These are phyloP conservation scores for Abrostola triplasia DNA, from an alignment of 2,888 invertebrate genomes.

Conservation along the genomic window DNA sequence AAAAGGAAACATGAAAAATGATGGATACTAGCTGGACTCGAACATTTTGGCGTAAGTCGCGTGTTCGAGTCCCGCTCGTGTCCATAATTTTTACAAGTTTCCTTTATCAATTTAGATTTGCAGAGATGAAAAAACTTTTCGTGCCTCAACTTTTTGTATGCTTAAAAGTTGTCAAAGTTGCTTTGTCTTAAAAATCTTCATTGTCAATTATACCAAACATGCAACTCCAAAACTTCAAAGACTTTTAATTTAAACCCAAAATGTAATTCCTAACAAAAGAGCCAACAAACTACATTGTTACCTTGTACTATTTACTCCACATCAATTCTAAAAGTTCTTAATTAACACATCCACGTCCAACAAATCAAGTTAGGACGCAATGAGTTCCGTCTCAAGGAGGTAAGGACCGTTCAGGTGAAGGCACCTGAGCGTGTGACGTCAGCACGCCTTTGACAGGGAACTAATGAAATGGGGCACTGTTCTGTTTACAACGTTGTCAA, in stretches of 20 bases:
- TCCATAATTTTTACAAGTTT: too few relatives aligned
- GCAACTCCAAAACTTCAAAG: too few relatives aligned
- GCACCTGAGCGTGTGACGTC: conserved; percentile 1
- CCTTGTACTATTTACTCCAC: neutral
- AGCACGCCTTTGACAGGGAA: conserved; percentile 4
- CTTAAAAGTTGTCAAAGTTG: too few relatives aligned
- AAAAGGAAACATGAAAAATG: too few relatives aligned
- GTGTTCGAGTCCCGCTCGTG: too few relatives aligned
- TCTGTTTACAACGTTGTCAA: neutral
- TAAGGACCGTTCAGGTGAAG: neutral
- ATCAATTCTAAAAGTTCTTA: conserved; percentile 1
- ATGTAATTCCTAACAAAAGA: neutral
- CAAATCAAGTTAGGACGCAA: neutral
- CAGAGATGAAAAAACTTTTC: too few relatives aligned
- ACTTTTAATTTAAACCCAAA: neutral
- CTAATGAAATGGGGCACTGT: conserved; percentile 1
- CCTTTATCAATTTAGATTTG: too few relatives aligned
- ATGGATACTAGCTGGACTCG: too few relatives aligned
- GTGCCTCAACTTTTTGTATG: too few relatives aligned
- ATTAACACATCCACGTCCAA: neutral
- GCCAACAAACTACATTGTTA: neutral
- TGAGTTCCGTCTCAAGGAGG: conserved; percentile 1
- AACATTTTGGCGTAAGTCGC: too few relatives aligned
- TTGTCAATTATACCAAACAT: too few relatives aligned
- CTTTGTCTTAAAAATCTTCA: too few relatives aligned